phyloP scores from a whole-genome alignment of 1,140 invertebrate genomes.

The Anastrepha ludens region DNA sequence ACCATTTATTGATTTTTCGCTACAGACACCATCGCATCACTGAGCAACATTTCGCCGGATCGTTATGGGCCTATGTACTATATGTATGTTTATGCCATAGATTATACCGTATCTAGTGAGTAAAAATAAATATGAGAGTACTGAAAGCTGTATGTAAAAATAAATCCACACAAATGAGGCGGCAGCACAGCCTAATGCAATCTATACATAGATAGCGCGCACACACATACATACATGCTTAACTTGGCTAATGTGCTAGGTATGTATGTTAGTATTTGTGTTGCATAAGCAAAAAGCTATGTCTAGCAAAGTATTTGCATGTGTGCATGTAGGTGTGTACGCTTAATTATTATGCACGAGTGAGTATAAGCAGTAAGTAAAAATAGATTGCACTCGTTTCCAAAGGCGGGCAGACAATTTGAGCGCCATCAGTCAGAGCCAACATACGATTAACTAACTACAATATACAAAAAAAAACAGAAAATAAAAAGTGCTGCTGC shows the following conservation, averaged over 20 bases:
- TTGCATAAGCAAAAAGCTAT: constrained; percentile 13
- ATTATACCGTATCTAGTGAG: neutral
- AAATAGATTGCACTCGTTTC: neutral
- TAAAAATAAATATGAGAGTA: neutral
- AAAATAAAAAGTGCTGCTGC: neutral
- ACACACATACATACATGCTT: no score
- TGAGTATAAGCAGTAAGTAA: neutral
- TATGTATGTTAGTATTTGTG: neutral
- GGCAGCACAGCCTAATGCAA: neutral
- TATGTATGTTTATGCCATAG: no score
- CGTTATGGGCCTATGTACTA: neutral
- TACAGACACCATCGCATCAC: neutral
- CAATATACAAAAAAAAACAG: no score
- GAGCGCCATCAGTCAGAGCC: neutral
- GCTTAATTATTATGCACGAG: neutral
- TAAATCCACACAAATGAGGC: constrained; percentile 7
- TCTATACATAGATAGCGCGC: no score
- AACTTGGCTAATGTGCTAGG: neutral
- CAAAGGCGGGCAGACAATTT: constrained; percentile 24
- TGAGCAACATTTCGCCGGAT: neutral
- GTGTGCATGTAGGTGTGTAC: neutral
- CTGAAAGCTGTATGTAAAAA: neutral
- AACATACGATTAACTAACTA: neutral
- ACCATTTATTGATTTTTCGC: constrained; percentile 31
- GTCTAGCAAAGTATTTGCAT: neutral